Conservation (phyloP, 2,888 invertebrate species). For the Busseola fusca region DNA sequence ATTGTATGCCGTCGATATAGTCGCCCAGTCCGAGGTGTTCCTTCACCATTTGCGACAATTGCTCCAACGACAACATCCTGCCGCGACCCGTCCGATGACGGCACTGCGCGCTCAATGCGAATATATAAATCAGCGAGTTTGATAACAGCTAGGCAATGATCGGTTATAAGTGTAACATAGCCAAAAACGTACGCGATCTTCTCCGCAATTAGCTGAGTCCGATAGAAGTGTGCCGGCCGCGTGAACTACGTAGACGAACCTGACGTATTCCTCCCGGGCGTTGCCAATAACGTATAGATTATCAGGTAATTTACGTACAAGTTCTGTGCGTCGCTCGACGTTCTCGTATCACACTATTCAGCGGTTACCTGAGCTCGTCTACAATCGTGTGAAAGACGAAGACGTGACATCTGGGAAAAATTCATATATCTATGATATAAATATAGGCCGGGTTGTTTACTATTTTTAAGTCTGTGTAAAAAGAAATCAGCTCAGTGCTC, state of each 20-base stretch:
- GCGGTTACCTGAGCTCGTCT: constrained; percentile 74
- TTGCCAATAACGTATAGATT: constrained; percentile 75
- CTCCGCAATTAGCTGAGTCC: constrained; percentile 77
- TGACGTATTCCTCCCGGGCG: constrained; percentile 76
- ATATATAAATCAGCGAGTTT: constrained; percentile 81
- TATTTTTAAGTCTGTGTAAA: constrained; percentile 81
- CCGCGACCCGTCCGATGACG: constrained; percentile 79
- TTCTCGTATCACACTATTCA: constrained; percentile 51
- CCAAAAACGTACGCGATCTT: constrained; percentile 79
- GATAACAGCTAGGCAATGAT: constrained; percentile 82
- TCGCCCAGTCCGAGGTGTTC: constrained; percentile 81
- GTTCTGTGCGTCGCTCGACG: constrained; percentile 44
- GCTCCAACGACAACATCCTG: constrained; percentile 88
- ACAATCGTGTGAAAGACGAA: constrained; percentile 76
- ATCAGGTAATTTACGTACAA: constrained; percentile 71
- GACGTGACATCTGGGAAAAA: constrained; percentile 78
- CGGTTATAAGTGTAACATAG: constrained; percentile 75
- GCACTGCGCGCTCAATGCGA: constrained; percentile 82
- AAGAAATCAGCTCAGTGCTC: constrained; percentile 69
- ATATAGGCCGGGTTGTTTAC: constrained; percentile 71
- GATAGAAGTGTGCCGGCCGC: constrained; percentile 76
- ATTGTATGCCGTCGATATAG: constrained; percentile 68
- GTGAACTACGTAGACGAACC: constrained; percentile 73
- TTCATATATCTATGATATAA: constrained; percentile 71
- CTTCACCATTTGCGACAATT: constrained; percentile 84